Conservation (phyloP, 2,888 invertebrate genomes). For the Sphecodes monilicornis region DNA sequence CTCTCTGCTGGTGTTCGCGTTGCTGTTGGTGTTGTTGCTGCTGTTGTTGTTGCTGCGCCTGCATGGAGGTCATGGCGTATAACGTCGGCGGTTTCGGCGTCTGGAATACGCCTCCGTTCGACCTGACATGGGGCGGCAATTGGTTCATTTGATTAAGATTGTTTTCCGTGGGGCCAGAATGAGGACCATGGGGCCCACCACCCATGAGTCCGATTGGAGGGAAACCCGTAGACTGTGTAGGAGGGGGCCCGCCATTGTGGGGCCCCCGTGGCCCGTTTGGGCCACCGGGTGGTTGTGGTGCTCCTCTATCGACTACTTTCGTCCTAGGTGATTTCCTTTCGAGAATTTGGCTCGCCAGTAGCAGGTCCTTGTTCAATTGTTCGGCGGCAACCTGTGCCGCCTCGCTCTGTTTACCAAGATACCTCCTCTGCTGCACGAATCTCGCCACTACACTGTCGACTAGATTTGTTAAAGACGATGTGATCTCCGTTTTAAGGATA, state of each 20-base stretch:
- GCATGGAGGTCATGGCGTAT: slow-evolving; percentile 84
- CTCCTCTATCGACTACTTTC: slow-evolving; percentile 89
- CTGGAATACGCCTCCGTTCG: slow-evolving; percentile 92
- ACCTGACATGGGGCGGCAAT: slow-evolving; percentile 88
- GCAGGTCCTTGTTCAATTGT: slow-evolving; percentile 93
- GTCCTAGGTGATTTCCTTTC: slow-evolving; percentile 94
- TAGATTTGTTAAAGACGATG: slow-evolving; percentile 92
- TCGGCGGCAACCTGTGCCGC: slow-evolving; percentile 93
- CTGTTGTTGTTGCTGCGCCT: slow-evolving; percentile 85
- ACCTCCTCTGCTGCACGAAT: slow-evolving; percentile 92
- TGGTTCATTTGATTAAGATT: slow-evolving; percentile 87
- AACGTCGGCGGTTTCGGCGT: slow-evolving; percentile 91
- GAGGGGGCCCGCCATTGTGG: slow-evolving; percentile 83
- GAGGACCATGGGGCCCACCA: slow-evolving; percentile 81
- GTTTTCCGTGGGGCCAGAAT: slow-evolving; percentile 84
- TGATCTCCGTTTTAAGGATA: slow-evolving; percentile 95
- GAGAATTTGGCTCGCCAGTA: slow-evolving; percentile 92
- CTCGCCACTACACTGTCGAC: slow-evolving; percentile 95
- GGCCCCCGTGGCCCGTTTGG: slow-evolving; percentile 84
- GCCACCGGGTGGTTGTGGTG: slow-evolving; percentile 84
- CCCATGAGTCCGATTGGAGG: slow-evolving; percentile 86
- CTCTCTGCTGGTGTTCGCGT: slow-evolving; percentile 79
- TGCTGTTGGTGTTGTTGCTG: slow-evolving; percentile 84
- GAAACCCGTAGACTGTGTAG: slow-evolving; percentile 85
- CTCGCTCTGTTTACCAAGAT: slow-evolving; percentile 91